phyloP scores from a whole-genome alignment of 2,113 vertebrate genomes.

The Cochlearius cochlearius region DNA sequence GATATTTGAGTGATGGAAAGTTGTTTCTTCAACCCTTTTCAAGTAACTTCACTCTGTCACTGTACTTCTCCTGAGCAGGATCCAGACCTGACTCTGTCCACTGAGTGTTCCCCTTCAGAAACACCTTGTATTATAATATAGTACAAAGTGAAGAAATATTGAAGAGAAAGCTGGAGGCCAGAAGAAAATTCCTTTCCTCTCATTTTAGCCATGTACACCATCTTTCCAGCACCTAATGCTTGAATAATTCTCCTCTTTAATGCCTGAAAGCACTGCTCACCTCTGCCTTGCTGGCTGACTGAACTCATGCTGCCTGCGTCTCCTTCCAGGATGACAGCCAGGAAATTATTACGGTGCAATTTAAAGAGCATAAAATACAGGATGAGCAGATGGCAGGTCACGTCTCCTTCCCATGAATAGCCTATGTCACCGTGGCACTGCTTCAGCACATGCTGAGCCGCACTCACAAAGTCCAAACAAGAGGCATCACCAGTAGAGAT shows the following conservation, averaged over 20 bases:
- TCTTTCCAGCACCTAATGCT: not conserved
- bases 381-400: conserved; percentile 61
- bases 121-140: not conserved
- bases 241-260: conserved; percentile 27
- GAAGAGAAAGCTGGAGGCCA: not conserved
- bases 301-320: not conserved
- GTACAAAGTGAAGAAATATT: not conserved
- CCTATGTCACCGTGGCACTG: conserved; percentile 2
- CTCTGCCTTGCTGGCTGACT: conserved; percentile 13
- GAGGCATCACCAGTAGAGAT: not conserved
- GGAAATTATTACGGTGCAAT: conserved; percentile 56
- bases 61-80: not conserved
- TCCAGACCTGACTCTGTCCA: not conserved
- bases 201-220: not conserved
- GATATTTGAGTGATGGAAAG: not conserved
- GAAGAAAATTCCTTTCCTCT: not conserved
- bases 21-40: not conserved
- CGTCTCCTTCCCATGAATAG: not conserved
- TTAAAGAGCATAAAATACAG: conserved; percentile 34
- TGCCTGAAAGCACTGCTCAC: conserved; percentile 20
- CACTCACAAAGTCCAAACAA: not conserved
- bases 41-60: not conserved
- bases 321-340: conserved; percentile 58
- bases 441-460: not conserved
- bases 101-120: not conserved